These are phyloP conservation scores for Phthorimaea operculella DNA, from an alignment of 1,140 invertebrate genomes.

Conservation along the genomic window DNA sequence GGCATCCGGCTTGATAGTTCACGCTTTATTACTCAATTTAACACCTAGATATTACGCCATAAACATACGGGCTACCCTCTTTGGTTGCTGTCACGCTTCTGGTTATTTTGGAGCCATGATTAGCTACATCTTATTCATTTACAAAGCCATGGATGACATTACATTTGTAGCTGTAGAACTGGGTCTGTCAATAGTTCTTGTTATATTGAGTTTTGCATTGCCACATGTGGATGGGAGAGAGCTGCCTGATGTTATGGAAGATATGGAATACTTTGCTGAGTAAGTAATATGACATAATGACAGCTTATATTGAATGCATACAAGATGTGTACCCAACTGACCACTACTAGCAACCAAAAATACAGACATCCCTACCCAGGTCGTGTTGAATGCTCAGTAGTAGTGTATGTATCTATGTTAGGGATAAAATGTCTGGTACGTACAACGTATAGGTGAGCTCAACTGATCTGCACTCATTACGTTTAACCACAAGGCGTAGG, in stretches of 20 bases:
- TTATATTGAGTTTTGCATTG: constrained; percentile 27
- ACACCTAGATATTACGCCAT: constrained; percentile 47
- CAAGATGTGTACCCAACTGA: no score
- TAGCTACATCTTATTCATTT: constrained; percentile 33
- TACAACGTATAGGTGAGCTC: no score
- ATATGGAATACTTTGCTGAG: constrained; percentile 59
- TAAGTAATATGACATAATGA: constrained; percentile 15
- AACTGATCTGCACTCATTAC: no score
- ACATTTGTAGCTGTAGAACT: constrained; percentile 23
- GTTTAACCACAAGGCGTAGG: no score
- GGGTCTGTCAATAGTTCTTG: constrained; percentile 22
- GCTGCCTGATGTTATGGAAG: constrained; percentile 46
- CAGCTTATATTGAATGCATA: no score
- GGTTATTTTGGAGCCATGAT: constrained; percentile 44
- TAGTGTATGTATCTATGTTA: no score
- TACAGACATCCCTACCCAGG: no score
- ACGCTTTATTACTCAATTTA: constrained; percentile 39
- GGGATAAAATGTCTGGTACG: no score
- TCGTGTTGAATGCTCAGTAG: no score
- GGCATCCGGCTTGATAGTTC: constrained; percentile 30
- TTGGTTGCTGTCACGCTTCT: constrained; percentile 43
- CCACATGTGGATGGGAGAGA: constrained; percentile 50
- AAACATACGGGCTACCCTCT: constrained; percentile 38
- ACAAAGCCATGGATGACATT: constrained; percentile 22
- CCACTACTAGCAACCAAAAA: no score